phyloP scores from a whole-genome alignment of 2,113 vertebrate species.

The Pelecanoides urinatrix region DNA sequence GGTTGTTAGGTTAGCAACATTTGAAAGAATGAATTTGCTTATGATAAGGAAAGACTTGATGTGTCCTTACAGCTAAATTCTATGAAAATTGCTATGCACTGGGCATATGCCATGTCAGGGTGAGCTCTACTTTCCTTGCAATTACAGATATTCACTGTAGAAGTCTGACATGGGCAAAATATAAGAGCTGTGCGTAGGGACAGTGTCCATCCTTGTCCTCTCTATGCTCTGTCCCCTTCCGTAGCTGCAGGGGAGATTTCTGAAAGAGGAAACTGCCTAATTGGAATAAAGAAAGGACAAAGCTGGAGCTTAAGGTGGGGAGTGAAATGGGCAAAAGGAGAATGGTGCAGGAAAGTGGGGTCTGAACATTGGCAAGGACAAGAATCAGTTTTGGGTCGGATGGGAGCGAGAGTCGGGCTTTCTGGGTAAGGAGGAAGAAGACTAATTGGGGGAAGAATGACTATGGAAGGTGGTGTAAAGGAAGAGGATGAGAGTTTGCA shows the following conservation, averaged over 20 bases:
- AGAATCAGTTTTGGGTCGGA: not conserved
- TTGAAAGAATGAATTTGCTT: not conserved
- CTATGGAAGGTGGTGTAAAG: not conserved
- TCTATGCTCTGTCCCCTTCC: not conserved
- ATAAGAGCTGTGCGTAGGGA: not conserved
- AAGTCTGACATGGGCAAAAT: not conserved
- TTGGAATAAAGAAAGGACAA: not conserved
- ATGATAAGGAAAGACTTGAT: not conserved
- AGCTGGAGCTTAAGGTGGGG: not conserved
- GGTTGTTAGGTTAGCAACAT: not conserved
- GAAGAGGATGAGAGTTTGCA: not conserved
- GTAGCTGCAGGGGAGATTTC: not conserved
- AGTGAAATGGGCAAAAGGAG: not conserved
- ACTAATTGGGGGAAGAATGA: not conserved
- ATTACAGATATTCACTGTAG: not conserved
- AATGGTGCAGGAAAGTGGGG: not conserved
- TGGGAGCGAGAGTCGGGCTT: not conserved
- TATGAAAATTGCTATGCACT: accelerated
- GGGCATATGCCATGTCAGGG: not conserved
- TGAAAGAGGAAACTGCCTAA: not conserved
- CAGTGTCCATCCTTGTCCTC: not conserved
- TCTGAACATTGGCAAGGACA: not conserved
- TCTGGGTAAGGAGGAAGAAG: not conserved
- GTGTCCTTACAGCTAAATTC: not conserved
- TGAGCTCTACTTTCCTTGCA: not conserved